Conservation (phyloP, 2,797 vertebrate species). For the Betta splendens region DNA sequence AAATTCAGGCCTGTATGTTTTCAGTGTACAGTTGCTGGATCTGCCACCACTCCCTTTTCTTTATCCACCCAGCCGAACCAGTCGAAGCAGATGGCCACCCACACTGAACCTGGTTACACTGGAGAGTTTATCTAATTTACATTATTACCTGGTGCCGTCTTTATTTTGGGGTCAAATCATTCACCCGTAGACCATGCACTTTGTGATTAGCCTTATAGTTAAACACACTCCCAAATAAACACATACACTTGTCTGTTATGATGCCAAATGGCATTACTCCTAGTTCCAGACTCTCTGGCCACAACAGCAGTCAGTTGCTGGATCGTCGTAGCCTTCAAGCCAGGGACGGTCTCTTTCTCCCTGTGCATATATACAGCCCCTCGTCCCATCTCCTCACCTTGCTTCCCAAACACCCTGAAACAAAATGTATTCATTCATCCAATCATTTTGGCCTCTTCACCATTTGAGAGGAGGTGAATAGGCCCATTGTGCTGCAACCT, state of each 20-base stretch:
- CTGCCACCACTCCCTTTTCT: too few species aligned
- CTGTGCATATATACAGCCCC: constrained; percentile 24
- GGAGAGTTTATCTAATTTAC: too few species aligned
- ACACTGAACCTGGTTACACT: too few species aligned
- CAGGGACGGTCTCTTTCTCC: constrained; percentile 20
- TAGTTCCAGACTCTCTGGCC: constrained; percentile 54
- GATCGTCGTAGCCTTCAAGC: constrained; percentile 50
- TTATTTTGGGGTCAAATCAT: constrained; percentile 4
- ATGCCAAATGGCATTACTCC: constrained; percentile 59
- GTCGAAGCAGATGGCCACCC: too few species aligned
- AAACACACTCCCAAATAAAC: constrained; percentile 15
- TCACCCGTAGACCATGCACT: background rate
- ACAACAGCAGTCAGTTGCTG: constrained; percentile 54
- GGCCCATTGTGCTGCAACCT: constrained; percentile 74
- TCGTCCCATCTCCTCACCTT: constrained; percentile 50
- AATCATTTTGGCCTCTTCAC: constrained; percentile 74
- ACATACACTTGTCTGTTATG: constrained; percentile 36
- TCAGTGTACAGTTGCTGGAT: too few species aligned
- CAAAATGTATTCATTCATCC: constrained; percentile 74
- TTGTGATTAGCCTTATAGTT: background rate
- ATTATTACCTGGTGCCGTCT: too few species aligned
- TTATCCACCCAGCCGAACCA: too few species aligned
- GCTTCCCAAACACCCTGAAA: constrained; percentile 66
- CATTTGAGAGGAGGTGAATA: constrained; percentile 72
- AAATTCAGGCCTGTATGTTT: too few species aligned